Base-by-base conservation (phyloP, 2,113 vertebrate genomes). In the Aspidoscelis tigris region DNA sequence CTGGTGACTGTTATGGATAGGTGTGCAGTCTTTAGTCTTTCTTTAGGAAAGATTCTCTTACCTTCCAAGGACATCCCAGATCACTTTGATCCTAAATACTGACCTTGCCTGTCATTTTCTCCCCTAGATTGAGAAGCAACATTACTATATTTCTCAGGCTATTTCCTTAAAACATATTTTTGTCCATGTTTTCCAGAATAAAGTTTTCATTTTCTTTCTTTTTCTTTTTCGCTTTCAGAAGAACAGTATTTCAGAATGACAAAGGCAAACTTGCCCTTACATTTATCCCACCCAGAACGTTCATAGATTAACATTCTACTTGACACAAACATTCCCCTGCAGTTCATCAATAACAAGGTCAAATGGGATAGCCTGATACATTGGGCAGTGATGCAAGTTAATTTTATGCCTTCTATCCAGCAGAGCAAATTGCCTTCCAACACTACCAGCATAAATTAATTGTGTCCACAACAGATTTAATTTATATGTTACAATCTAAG, bases 361-460 rank as follows among this genome's bases (percentile, higher is more conserved):
- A 86, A 84, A 73, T 39, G 76, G 81, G 33, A 73, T 78, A 78
- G 82, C 66, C 53, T 83, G 73, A 58, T 55, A 50, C 64, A 84
- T n/a, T 21, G 76, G 70, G n/a, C 80, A 84, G 47, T 82, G 78
- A 74, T 86, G 72, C 5, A 64, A 50, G 12, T 74, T 68, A 26
- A 26, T 83, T 73, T 26, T 70, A 86, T 78, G 43, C 41, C 69
- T 83, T 7, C 4, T 81, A 12, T 80, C 86, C 39, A 64, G 50
- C 82, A 68, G 1, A n/a, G 39, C 4, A 84, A 88, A 85, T 76
- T 76, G 76, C 75, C 81, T 90, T 81, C 44, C 22, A 85, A 83
- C 89, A 39, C 7, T 89, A 80, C 26, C 4, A 65, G 70, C 1
- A 84, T 66, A 80, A 87, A 86, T 71, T 80, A 80, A 41, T 12